Conservation (phyloP, 2,888 invertebrate species). For the Trilocha varians region DNA sequence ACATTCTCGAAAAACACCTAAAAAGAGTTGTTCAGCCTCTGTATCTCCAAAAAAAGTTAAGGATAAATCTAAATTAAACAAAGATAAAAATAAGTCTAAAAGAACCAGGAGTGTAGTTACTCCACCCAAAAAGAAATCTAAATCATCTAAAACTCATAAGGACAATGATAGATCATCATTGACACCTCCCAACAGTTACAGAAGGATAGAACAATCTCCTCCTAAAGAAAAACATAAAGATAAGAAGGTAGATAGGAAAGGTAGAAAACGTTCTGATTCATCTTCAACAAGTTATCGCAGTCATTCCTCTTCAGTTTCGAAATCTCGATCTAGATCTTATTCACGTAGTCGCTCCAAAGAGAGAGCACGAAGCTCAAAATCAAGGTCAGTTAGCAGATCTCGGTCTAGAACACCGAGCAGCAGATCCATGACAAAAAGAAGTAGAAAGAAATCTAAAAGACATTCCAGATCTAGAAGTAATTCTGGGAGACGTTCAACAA, state of each 20-base stretch:
- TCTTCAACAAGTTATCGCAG: constrained; percentile 56
- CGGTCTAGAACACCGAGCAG: constrained; percentile 28
- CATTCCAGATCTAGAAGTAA: constrained; percentile 37
- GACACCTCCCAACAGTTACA: constrained; percentile 37
- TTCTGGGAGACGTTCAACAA: constrained; percentile 31
- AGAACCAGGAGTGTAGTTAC: constrained; percentile 27
- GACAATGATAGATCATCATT: constrained; percentile 33
- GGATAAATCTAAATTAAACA: constrained; percentile 12
- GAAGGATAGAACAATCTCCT: constrained; percentile 30
- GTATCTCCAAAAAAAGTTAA: constrained; percentile 25
- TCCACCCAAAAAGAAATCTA: constrained; percentile 19
- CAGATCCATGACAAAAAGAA: constrained; percentile 32
- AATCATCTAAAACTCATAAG: constrained; percentile 29
- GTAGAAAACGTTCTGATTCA: constrained; percentile 46
- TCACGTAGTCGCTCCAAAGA: constrained; percentile 29
- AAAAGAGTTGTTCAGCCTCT: constrained; percentile 24
- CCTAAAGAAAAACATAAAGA: constrained; percentile 35
- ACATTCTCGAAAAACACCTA: constrained; percentile 26
- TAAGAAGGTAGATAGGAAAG: constrained; percentile 30
- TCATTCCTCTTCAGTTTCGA: constrained; percentile 39
- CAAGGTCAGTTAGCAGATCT: constrained; percentile 29
- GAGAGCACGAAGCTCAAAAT: constrained; percentile 23
- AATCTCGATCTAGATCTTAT: constrained; percentile 36
- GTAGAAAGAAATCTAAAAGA: constrained; percentile 25
- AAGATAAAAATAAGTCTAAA: constrained; percentile 28